Conservation (phyloP, 1,140 invertebrate species). For the Rhagoletis pomonella region DNA sequence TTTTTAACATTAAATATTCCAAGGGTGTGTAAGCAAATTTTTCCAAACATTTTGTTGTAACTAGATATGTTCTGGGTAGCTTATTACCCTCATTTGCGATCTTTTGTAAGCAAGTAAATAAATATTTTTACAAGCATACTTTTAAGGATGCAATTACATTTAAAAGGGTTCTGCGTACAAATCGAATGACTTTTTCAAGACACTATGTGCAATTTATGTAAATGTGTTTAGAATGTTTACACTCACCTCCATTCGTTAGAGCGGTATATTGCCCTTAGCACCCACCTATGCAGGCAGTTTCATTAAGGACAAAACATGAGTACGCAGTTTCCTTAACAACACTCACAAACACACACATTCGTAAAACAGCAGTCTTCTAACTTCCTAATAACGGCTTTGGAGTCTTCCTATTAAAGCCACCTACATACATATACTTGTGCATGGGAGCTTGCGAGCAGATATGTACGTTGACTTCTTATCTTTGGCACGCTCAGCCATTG, state of each 20-base stretch:
- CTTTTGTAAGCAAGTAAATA: not conserved
- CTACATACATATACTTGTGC: not conserved
- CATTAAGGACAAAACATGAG: not conserved
- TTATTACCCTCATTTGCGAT: not conserved
- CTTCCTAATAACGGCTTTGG: not conserved
- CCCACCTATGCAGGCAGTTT: not conserved
- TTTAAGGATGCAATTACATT: too few species aligned
- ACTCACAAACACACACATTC: not conserved
- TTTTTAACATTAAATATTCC: not conserved
- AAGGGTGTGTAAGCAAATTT: not conserved
- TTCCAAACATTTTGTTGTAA: not conserved
- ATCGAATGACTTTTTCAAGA: too few species aligned
- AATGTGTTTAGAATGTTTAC: too few species aligned
- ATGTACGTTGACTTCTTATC: not conserved
- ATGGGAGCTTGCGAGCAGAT: not conserved
- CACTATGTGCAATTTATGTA: too few species aligned
- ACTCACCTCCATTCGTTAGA: too few species aligned
- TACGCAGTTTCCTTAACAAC: not conserved
- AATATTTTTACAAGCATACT: too few species aligned
- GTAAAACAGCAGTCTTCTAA: not conserved
- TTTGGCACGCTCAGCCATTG: slow-evolving; percentile 25
- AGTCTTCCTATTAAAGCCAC: not conserved
- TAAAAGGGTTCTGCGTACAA: too few species aligned
- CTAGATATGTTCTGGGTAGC: not conserved
- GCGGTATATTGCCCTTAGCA: too few species aligned